Conservation (phyloP, 2,888 invertebrate species). For the Oxycera nigricornis region DNA sequence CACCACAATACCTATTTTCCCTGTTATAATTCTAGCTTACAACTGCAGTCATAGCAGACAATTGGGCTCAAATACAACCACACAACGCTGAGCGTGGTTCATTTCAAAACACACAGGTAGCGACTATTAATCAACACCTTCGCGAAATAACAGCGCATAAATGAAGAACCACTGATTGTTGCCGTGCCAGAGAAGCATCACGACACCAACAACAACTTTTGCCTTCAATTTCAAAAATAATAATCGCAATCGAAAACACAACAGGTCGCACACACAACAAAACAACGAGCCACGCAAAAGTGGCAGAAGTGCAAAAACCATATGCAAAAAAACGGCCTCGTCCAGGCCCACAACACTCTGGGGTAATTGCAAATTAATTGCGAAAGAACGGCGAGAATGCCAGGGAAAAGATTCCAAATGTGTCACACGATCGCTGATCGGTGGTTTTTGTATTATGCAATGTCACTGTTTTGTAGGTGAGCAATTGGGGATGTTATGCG, state of each 20-base stretch:
- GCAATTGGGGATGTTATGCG: too few relatives aligned
- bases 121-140: conserved; percentile 17
- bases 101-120: conserved; percentile 35
- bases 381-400: conserved; percentile 4
- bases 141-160: not conserved
- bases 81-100: not conserved
- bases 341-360: not conserved
- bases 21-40: too few relatives aligned
- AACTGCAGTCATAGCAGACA: too few relatives aligned
- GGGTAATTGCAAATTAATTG: conserved; percentile 9
- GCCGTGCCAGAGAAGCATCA: not conserved
- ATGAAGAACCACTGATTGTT: too few relatives aligned
- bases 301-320: not conserved
- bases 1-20: too few relatives aligned
- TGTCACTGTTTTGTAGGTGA: too few relatives aligned
- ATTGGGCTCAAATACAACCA: too few relatives aligned
- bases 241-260: not conserved
- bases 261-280: not conserved
- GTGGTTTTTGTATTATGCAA: not conserved
- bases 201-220: not conserved
- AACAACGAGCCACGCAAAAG: not conserved
- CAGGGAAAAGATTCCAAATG: not conserved
- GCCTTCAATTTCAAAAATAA: conserved; percentile 4
- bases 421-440: not conserved
- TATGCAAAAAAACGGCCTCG: not conserved